Base-by-base conservation (phyloP, 2,888 invertebrate species). In the Lasioglossum vierecki region DNA sequence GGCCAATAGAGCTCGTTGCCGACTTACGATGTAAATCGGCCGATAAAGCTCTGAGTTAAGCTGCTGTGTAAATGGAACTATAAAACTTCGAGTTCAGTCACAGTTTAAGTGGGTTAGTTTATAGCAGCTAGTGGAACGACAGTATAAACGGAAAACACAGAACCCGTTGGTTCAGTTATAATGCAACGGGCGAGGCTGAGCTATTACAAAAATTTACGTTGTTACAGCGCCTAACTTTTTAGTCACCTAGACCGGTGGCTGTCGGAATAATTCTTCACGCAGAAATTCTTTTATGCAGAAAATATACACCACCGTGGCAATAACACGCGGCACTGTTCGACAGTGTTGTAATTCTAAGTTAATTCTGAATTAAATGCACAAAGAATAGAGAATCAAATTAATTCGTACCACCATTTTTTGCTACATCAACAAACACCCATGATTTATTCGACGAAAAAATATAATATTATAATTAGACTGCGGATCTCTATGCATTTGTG, bases 11-110 rank as follows among this genome's bases (percentile, higher is more conserved):
- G 66, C 8, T 66, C 35, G 30, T 66, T 30, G 35, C 13, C 30
- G 66, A 66, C 66, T 35, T 66, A 66, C 66, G 30, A 66, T 66
- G 66, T 66, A 66, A 66, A 66, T 66, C 18, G 35, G 18, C 18
- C 66, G 35, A 35, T 66, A 66, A 66, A 70, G 13, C 70, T 41
- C 41, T 5, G 18, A 70, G 22, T 70, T 70, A 41, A 41, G 41
- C 35, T 41, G 22, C 39, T 15, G 39, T 35, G 70, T 41, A 70
- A 70, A 39, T 39, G 41, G 41, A 35, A 70, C 70, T n/a, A 41
- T 39, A 70, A 70, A 66, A 35, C 66, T 41, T 70, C n/a, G 39
- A 41, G n/a, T 30, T 66, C 66, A 22, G 35, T 66, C 30, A 3
- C 66, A 35, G 66, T 66, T 30, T 66, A 66, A 66, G 35, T 35